Evolutionary conservation across 2,797 vertebrate species (phyloP).

Genomic region (Argya squamiceps): DNA sequence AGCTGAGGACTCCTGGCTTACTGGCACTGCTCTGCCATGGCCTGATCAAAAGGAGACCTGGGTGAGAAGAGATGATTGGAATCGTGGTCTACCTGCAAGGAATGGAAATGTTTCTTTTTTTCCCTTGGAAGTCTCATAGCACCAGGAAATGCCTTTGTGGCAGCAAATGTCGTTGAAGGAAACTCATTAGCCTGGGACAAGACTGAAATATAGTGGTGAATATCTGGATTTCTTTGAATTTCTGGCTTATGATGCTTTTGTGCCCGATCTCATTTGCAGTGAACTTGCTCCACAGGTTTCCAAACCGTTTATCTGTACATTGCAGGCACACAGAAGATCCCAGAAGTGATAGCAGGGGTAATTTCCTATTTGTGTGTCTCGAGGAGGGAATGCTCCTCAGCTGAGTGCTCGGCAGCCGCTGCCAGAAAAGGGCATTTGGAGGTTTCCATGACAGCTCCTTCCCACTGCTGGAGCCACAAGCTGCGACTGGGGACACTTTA

Average conservation of each 20-base stretch:
- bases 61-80: background rate
- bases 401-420: background rate
- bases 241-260: background rate
- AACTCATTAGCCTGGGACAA: background rate
- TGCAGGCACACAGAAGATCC: background rate
- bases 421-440: slow-evolving; percentile 52
- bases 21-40: background rate
- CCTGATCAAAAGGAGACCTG: background rate
- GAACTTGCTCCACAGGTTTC: background rate
- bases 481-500: slow-evolving; percentile 26
- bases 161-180: background rate
- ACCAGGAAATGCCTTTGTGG: slow-evolving; percentile 20
- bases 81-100: background rate
- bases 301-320: background rate
- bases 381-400: background rate
- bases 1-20: background rate
- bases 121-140: background rate
- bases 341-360: background rate
- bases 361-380: background rate
- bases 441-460: slow-evolving; percentile 75
- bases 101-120: background rate
- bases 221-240: slow-evolving; percentile 19
- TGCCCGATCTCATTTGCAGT: background rate
- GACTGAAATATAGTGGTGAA: background rate
- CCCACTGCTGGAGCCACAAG: slow-evolving; percentile 43